Evolutionary conservation across 1,140 invertebrate genomes (phyloP), one percentile per base, ranked within the genome.

Genomic region (Drosophila subobscura): DNA sequence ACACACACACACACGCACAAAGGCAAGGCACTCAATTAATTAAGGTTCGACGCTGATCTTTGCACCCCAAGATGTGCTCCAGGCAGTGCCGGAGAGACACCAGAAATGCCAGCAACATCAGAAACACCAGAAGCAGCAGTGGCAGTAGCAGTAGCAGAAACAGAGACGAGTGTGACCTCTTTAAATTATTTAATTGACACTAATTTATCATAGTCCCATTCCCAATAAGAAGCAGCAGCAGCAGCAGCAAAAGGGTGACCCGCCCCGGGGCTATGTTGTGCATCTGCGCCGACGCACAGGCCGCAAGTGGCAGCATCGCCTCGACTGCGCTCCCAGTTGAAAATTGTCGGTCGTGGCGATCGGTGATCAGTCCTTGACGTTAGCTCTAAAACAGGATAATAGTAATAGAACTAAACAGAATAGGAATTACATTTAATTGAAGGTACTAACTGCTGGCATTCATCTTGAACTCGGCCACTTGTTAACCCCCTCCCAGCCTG

Each of bases 111-210:
- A 40, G 42, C 41, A 25, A 45, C 37, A 8, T 8, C 29, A 8
- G 7, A 3, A 37, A 4, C 10, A 37, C 23, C n/a, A 20, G 25
- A 20, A 60, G 44, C 25, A 20, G 23, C 29, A 27, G 23, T 44
- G 23, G 22, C 53, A 20, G 6, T n/a, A 23, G 5, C 46, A 20
- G 10, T 5, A 47, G 27, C 25, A 45, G 67, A 41, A 47, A 23
- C 41, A 58, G 55, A 50, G 41, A 14, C 49, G 49, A 64, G 42
- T 67, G 71, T 90, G 88, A 90, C 89, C 89, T 75, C 79, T 89
- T 90, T 89, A 90, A 90, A 90, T 90, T 90, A 90, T 89, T 90
- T 90, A 90, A 90, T 90, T 90, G 89, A 90, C 89, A 90, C 81
- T 90, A 90, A 90, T 90, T 90, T 90, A 90, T 60, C 72, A 77